Conservation (phyloP, 2,797 vertebrate species). For the Euphonia xanthogaster region DNA sequence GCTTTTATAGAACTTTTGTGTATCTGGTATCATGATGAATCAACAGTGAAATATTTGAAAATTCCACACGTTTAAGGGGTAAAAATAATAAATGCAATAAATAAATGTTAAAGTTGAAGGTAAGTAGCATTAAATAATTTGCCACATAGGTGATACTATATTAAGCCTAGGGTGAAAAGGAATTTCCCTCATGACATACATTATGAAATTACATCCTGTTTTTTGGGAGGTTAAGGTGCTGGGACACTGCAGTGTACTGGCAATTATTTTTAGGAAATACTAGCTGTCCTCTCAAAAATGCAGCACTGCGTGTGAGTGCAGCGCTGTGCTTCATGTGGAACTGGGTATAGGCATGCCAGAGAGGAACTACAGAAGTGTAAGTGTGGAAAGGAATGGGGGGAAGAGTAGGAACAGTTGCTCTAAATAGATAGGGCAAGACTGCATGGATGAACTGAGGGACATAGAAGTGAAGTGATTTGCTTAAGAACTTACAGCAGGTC, state of each 20-base stretch:
- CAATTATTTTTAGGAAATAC: not conserved
- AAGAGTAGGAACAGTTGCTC: not conserved
- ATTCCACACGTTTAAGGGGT: not conserved
- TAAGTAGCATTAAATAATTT: not conserved
- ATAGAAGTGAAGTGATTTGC: not conserved
- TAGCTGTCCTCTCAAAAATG: not conserved
- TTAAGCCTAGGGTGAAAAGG: not conserved
- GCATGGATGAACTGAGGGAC: not conserved
- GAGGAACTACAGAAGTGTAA: not conserved
- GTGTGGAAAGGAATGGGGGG: no score
- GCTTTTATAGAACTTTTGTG: not conserved
- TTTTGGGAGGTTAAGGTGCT: not conserved
- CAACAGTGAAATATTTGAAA: not conserved
- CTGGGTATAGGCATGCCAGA: not conserved
- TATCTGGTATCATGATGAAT: not conserved
- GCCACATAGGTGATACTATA: not conserved
- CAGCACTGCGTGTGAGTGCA: not conserved
- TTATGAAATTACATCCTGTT: not conserved
- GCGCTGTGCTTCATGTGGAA: not conserved
- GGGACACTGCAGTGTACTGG: not conserved
- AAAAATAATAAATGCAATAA: not conserved
- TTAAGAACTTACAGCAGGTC: not conserved
- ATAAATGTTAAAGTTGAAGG: not conserved
- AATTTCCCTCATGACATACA: not conserved
- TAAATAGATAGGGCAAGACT: not conserved